These are phyloP conservation scores for Drosophila meridionalis DNA, from an alignment of 2,888 invertebrate species.

Conservation along the genomic window DNA sequence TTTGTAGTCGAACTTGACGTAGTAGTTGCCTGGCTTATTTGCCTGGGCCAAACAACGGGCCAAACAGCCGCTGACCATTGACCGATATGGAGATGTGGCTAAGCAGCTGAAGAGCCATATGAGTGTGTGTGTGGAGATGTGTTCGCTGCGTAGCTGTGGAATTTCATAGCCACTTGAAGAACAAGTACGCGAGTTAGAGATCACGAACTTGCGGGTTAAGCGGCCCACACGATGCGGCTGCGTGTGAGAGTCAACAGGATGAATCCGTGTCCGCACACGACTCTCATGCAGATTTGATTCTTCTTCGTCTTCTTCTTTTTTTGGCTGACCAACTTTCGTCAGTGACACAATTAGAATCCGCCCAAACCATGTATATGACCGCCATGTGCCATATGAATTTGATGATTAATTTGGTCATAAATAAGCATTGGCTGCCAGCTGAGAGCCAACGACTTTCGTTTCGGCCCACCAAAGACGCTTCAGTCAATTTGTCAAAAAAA, in stretches of 20 bases:
- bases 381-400: neutral
- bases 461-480: slow-evolving; percentile 62
- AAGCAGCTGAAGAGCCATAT: slow-evolving; percentile 23
- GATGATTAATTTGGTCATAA: slow-evolving; percentile 51
- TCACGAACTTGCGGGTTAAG: slow-evolving; percentile 75
- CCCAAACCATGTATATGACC: slow-evolving; percentile 24
- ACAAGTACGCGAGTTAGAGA: slow-evolving; percentile 69
- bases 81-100: slow-evolving; percentile 61
- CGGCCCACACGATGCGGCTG: slow-evolving; percentile 63
- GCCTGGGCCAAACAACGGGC: slow-evolving; percentile 69
- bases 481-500: slow-evolving; percentile 68
- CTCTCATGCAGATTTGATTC: slow-evolving; percentile 38
- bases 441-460: slow-evolving; percentile 47
- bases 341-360: slow-evolving; percentile 72
- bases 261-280: slow-evolving; percentile 26
- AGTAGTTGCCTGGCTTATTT: slow-evolving; percentile 57
- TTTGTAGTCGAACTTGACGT: slow-evolving; percentile 48
- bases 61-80: slow-evolving; percentile 73
- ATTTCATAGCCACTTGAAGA: slow-evolving; percentile 70
- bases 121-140: slow-evolving; percentile 3
- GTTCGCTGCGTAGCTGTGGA: slow-evolving; percentile 70
- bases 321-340: slow-evolving; percentile 64
- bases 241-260: slow-evolving; percentile 49
- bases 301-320: neutral
- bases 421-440: slow-evolving; percentile 42